phyloP scores from a whole-genome alignment of 1,140 invertebrate species.

The Vanessa atalanta region DNA sequence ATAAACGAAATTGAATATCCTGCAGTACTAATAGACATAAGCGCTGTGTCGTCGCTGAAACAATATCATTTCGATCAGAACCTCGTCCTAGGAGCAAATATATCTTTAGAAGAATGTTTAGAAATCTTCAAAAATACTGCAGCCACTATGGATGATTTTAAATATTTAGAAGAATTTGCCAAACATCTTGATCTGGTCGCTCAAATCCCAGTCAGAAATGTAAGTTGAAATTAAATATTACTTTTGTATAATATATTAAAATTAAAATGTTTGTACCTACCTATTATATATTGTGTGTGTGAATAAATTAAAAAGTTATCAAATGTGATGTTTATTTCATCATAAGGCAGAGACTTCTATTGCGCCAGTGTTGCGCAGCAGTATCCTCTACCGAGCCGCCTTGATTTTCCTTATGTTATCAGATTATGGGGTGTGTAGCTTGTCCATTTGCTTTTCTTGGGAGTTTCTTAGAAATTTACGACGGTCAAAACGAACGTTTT shows the following conservation, averaged over 20 bases:
- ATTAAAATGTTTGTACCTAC: no score
- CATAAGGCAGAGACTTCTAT: no score
- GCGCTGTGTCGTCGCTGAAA: constrained; percentile 84
- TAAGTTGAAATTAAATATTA: constrained; percentile 52
- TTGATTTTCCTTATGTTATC: no score
- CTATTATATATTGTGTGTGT: no score
- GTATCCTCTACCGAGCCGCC: no score
- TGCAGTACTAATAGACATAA: constrained; percentile 86
- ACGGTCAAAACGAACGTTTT: no score
- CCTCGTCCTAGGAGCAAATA: constrained; percentile 83
- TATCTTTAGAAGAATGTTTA: constrained; percentile 84
- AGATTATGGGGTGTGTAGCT: no score
- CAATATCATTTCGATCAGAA: constrained; percentile 76
- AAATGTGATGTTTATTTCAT: no score
- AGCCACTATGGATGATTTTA: constrained; percentile 67
- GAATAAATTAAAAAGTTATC: no score
- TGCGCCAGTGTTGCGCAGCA: no score
- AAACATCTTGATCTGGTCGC: constrained; percentile 83
- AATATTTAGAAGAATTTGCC: constrained; percentile 70
- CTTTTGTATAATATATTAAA: background rate
- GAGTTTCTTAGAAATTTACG: no score
- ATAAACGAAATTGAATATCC: constrained; percentile 62
- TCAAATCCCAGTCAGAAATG: constrained; percentile 84
- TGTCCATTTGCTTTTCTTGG: no score
- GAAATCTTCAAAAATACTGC: constrained; percentile 81